Conservation (phyloP, 92 coral and sea anemone genomes). For the Scolanthus callimorphus region DNA sequence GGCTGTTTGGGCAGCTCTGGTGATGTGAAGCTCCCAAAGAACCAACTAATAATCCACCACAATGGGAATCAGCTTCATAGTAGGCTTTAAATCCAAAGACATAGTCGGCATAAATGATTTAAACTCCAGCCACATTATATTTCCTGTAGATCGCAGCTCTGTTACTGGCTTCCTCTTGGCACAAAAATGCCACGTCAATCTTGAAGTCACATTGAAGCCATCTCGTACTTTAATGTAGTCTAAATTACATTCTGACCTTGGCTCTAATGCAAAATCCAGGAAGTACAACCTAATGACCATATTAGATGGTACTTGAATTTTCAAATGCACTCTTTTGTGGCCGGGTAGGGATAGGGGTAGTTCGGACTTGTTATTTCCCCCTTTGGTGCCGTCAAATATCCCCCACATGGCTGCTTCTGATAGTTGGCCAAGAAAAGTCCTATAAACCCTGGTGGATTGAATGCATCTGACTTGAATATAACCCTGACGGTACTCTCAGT, state of each 20-base stretch:
- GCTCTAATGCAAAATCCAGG: conserved; percentile 41
- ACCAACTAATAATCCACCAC: conserved; percentile 50
- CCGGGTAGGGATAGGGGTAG: conserved; percentile 59
- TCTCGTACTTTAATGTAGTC: conserved; percentile 63
- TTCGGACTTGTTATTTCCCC: conserved; percentile 53
- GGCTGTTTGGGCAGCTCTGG: conserved; percentile 54
- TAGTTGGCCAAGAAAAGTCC: conserved; percentile 51
- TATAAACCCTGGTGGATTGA: conserved; percentile 2
- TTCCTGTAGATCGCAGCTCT: conserved; percentile 60
- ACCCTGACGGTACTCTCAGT: conserved; percentile 27
- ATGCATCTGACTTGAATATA: conserved; percentile 42
- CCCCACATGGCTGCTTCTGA: conserved; percentile 59
- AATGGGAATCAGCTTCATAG: conserved; percentile 59
- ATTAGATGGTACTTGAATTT: conserved; percentile 55
- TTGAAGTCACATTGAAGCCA: conserved; percentile 52
- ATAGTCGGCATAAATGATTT: conserved; percentile 48
- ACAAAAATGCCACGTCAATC: conserved; percentile 67
- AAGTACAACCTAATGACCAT: conserved; percentile 54
- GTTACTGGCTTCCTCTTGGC: conserved; percentile 32
- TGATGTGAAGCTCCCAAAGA: conserved; percentile 62
- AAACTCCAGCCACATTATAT: conserved; percentile 50
- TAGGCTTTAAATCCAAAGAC: conserved; percentile 36
- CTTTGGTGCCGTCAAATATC: conserved; percentile 12
- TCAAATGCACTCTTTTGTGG: conserved; percentile 52
- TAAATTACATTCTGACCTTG: conserved; percentile 46